phyloP scores from a whole-genome alignment of 1,140 invertebrate genomes.

The Armadillidium nasatum region DNA sequence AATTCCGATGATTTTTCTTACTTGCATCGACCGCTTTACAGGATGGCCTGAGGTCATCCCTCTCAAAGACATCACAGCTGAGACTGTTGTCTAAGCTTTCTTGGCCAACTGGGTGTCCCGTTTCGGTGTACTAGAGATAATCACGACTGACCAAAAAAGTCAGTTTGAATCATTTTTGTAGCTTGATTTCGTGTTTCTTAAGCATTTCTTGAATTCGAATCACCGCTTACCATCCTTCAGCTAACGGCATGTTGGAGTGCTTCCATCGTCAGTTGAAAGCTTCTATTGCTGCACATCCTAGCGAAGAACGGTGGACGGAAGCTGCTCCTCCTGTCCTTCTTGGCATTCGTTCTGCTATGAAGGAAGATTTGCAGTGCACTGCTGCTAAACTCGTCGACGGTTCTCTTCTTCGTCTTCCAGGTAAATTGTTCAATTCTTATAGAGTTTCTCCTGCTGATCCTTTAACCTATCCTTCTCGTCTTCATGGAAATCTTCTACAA shows the following conservation, averaged over 20 bases:
- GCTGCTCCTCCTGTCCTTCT: background rate
- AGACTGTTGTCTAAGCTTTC: background rate
- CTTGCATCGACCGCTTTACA: background rate
- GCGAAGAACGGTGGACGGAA: background rate
- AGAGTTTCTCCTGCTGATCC: too few species aligned
- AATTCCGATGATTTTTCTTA: too few species aligned
- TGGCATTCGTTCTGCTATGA: conserved; percentile 1
- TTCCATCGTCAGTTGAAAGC: conserved; percentile 44
- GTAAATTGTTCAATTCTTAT: too few species aligned
- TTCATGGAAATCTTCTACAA: too few species aligned
- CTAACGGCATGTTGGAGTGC: conserved; percentile 47
- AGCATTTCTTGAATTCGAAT: conserved; percentile 25
- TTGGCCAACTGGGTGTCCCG: background rate
- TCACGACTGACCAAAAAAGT: too few species aligned
- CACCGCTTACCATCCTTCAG: conserved; percentile 45
- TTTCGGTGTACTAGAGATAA: background rate
- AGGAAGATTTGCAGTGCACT: too few species aligned
- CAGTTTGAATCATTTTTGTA: too few species aligned
- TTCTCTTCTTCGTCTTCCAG: too few species aligned
- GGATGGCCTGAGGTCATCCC: background rate
- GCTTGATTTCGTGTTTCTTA: background rate
- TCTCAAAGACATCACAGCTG: background rate
- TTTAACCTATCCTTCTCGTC: too few species aligned
- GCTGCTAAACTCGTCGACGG: too few species aligned
- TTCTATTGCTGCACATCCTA: background rate